These are phyloP conservation scores for Harpegnathos saltator DNA, from an alignment of 1,140 invertebrate genomes.

Conservation along the genomic window DNA sequence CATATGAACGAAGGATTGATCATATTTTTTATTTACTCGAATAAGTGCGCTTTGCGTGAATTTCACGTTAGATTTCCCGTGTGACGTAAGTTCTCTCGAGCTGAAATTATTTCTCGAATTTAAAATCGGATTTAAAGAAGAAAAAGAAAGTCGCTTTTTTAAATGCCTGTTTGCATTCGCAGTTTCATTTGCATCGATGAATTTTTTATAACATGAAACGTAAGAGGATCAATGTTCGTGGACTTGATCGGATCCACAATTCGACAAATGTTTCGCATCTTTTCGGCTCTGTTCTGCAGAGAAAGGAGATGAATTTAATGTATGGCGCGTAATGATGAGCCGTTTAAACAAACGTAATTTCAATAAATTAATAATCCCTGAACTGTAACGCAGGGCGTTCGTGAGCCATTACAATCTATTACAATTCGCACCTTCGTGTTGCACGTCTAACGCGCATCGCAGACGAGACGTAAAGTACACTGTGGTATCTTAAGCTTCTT, in stretches of 20 bases:
- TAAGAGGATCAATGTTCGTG: background rate
- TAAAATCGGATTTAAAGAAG: background rate
- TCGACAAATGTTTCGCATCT: background rate
- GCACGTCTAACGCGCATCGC: background rate
- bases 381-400: background rate
- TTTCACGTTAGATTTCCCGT: background rate
- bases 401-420: too few species aligned
- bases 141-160: background rate
- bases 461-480: background rate
- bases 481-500: constrained; percentile 4
- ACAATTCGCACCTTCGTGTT: background rate
- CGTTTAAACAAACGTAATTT: background rate
- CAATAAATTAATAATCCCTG: constrained; percentile 9
- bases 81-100: background rate
- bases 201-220: background rate
- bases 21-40: background rate
- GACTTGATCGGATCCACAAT: background rate
- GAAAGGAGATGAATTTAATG: background rate
- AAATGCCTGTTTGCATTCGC: background rate
- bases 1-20: background rate
- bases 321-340: background rate
- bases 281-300: background rate
- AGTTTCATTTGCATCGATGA: too few species aligned
- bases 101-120: constrained; percentile 24
- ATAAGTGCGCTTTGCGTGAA: background rate